These are phyloP conservation scores for Zoanthus gigantus DNA, from an alignment of 92 coral and sea anemone species.

Conservation along the genomic window DNA sequence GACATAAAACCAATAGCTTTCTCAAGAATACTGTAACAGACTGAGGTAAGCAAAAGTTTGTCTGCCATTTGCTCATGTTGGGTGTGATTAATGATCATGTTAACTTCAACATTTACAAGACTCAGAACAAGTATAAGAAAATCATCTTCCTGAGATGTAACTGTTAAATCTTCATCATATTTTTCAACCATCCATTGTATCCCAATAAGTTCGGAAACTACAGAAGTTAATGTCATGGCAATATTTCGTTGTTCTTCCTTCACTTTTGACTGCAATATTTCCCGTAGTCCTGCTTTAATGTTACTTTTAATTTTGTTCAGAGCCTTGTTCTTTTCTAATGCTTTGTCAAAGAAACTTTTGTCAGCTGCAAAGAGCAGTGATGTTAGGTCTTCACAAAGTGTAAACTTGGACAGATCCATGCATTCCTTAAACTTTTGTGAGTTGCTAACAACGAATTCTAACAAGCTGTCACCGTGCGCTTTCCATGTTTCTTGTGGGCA, in stretches of 20 bases:
- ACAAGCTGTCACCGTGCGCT: conserved; percentile 45
- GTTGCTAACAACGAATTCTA: conserved; percentile 43
- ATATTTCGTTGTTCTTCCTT: conserved; percentile 77
- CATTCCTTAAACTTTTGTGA: conserved; percentile 62
- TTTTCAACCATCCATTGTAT: conserved; percentile 63
- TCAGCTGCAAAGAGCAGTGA: conserved; percentile 68
- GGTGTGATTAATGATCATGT: conserved; percentile 76
- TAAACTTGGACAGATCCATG: conserved; percentile 78
- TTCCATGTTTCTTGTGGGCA: conserved; percentile 64
- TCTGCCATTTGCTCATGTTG: conserved; percentile 42
- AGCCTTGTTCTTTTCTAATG: conserved; percentile 29
- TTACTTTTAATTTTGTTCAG: conserved; percentile 18
- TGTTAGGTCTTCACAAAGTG: conserved; percentile 67
- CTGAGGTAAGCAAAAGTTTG: conserved; percentile 61
- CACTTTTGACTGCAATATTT: conserved; percentile 86
- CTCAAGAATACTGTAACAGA: conserved; percentile 89
- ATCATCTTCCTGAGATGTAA: conserved; percentile 39
- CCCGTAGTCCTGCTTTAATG: conserved; percentile 68
- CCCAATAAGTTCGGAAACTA: conserved; percentile 63
- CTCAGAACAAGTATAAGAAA: conserved; percentile 68
- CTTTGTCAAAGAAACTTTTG: conserved; percentile 45
- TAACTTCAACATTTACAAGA: conserved; percentile 72
- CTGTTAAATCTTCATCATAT: conserved; percentile 5
- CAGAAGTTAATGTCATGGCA: conserved; percentile 67
- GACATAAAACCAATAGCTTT: conserved; percentile 70